phyloP scores from a whole-genome alignment of 2,113 vertebrate genomes.

The Sula dactylatra region DNA sequence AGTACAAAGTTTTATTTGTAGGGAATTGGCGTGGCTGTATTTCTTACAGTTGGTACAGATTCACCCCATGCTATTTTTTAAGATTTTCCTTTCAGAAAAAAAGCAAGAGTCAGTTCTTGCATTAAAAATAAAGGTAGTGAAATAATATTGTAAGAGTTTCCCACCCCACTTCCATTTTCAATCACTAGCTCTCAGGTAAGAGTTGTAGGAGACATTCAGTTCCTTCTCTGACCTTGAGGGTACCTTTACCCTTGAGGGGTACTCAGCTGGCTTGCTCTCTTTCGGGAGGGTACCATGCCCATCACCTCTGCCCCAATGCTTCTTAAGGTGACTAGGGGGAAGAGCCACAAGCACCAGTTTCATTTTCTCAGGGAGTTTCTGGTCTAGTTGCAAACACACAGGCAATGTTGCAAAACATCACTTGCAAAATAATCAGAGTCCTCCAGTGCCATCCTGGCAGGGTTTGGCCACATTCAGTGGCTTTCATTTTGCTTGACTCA shows the following conservation, averaged over 20 bases:
- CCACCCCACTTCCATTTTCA: rapidly evolving
- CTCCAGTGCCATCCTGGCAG: not conserved
- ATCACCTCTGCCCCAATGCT: rapidly evolving
- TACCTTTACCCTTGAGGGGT: no score
- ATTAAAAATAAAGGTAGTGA: not conserved
- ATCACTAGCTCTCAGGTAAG: not conserved
- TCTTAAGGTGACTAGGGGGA: not conserved
- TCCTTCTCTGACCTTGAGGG: not conserved
- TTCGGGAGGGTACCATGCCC: not conserved
- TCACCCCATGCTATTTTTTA: not conserved
- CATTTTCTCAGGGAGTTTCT: not conserved
- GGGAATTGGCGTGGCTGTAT: not conserved
- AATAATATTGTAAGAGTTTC: not conserved
- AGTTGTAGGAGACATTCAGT: not conserved
- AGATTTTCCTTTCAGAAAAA: not conserved
- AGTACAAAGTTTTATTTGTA: not conserved
- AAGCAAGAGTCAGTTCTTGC: not conserved
- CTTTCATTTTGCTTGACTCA: not conserved
- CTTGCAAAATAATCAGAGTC: not conserved
- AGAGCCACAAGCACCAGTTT: not conserved
- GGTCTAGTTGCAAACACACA: not conserved
- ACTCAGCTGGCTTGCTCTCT: not conserved
- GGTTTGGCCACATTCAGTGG: not conserved
- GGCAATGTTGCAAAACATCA: not conserved
- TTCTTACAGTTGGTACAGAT: not conserved